Percentiles rank a stretch among this genome's conserved stretches.
phyloP scores from a whole-genome alignment of 2,888 invertebrate genomes.

The Sinodicranocentrus sp. region DNA sequence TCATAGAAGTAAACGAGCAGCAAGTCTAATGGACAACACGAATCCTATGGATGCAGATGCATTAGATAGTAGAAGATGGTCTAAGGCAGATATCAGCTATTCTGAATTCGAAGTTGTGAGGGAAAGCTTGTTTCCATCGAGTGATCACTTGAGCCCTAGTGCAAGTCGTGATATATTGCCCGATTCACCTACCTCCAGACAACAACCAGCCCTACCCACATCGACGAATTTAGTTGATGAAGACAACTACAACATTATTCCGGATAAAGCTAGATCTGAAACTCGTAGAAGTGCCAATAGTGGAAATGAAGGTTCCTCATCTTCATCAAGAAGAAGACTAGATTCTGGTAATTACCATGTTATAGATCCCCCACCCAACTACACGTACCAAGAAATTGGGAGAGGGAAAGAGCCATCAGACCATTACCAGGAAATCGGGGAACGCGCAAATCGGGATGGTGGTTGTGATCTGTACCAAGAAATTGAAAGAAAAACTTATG shows the following conservation, averaged over 20 bases:
- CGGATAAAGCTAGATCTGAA: slow-evolving; percentile 57
- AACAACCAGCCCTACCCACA: neutral
- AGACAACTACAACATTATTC: slow-evolving; percentile 75
- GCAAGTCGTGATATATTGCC: neutral
- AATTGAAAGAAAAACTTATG: slow-evolving; percentile 59
- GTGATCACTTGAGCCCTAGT: slow-evolving; percentile 1
- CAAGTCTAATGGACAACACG: slow-evolving; percentile 69
- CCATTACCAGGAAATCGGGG: slow-evolving; percentile 74
- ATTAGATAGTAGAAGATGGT: slow-evolving; percentile 74
- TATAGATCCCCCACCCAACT: slow-evolving; percentile 64
- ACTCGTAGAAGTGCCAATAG: slow-evolving; percentile 20
- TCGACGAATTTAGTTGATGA: slow-evolving; percentile 69
- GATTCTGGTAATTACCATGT: slow-evolving; percentile 73
- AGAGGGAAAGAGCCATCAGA: slow-evolving; percentile 62
- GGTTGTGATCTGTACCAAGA: slow-evolving; percentile 71
- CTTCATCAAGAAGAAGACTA: slow-evolving; percentile 40
- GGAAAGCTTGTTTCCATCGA: slow-evolving; percentile 65
- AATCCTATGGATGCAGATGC: slow-evolving; percentile 60
- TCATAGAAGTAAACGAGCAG: slow-evolving; percentile 71
- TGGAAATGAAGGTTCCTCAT: neutral
- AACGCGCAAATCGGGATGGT: slow-evolving; percentile 34
- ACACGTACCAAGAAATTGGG: slow-evolving; percentile 73
- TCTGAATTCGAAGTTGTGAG: slow-evolving; percentile 76
- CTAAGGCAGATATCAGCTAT: slow-evolving; percentile 76
- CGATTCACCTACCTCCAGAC: neutral